Evolutionary conservation across 2,113 vertebrate genomes (phyloP), one percentile per base, ranked within the genome.

Genomic region (Silurus meridionalis): DNA sequence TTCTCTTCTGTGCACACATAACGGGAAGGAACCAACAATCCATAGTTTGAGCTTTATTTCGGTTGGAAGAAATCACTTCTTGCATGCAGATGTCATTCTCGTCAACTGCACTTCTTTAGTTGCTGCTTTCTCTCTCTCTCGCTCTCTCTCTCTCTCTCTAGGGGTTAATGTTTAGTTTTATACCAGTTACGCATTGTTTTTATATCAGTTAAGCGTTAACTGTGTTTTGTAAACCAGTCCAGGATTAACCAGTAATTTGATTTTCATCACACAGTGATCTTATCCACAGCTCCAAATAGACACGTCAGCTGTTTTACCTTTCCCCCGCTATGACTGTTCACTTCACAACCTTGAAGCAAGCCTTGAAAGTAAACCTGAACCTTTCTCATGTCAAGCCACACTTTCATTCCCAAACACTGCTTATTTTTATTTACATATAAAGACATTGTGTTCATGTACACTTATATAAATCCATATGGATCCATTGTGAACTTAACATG

Each of bases 271-370:
- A 85, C 28, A 88, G 37, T 66, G 50, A 61, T 10, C 53, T 85
- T 83, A 89, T 74, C 69, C 80, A 78, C 75, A 86, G 63, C 77
- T 83, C 66, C 82, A 86, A 85, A 90, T 88, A 89, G 87, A 91
- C 82, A 90, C 92, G 89, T 91, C 88, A 90, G 87, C 85, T 86
- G 67, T 75, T 78, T 21, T 83, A 83, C 79, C 85, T 90, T 89
- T 84, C 81, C 80, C 71, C 28, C 85, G 77, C 57, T 87, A 89
- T 61, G 87, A 85, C 28, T 90, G 84, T 90, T 88, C 90, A 88
- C 88, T 92, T 86, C 92, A 88, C 90, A 94, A 90, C 85, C 89
- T 90, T 89, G 79, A 91, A 92, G 90, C 91, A 91, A 90, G 87
- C 55, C 55, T 57, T 57, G 37, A 37, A 37, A 37, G 87, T 83